Evolutionary conservation across 2,113 vertebrate species (phyloP).

Genomic region (Chaenogobius annularis): DNA sequence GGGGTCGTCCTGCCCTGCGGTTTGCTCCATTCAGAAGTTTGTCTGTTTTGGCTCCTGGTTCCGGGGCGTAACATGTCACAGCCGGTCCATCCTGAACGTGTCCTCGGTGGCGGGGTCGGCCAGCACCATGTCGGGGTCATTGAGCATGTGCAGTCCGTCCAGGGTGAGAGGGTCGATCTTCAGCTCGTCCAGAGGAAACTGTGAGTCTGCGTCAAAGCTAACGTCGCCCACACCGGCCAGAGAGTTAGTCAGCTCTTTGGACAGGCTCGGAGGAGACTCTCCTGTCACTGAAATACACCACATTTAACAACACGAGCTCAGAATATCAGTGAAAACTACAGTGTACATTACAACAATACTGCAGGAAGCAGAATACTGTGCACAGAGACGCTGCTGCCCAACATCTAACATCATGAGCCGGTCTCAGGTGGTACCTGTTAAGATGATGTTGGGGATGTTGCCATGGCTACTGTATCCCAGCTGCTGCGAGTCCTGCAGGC

Average conservation of each 20-base stretch:
- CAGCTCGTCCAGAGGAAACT: constrained; percentile 96
- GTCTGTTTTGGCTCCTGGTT: constrained; percentile 27
- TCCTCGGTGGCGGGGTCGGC: constrained; percentile 95
- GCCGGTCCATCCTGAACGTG: constrained; percentile 98
- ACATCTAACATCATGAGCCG: not conserved
- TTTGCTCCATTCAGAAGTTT: constrained; percentile 55
- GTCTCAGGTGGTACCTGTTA: constrained; percentile 84
- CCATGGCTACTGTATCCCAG: constrained; percentile 88
- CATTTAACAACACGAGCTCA: not conserved
- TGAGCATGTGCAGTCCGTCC: constrained; percentile 98
- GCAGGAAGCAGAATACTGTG: not conserved
- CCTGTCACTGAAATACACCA: constrained; percentile 85
- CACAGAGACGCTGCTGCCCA: not conserved
- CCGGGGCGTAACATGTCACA: constrained; percentile 73
- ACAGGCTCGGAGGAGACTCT: constrained; percentile 96
- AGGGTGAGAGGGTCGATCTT: constrained; percentile 97
- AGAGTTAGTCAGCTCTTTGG: constrained; percentile 94
- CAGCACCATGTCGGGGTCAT: constrained; percentile 97
- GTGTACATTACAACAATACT: too few species aligned
- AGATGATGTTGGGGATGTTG: constrained; percentile 98
- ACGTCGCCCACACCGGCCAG: constrained; percentile 91
- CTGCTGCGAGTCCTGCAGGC: constrained; percentile 86
- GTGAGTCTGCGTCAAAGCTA: constrained; percentile 93
- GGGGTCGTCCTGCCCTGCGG: constrained; percentile 63
- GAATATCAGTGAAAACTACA: too few species aligned